Base-by-base conservation (phyloP, 2,797 vertebrate species). In the Pantherophis alleghaniensis region DNA sequence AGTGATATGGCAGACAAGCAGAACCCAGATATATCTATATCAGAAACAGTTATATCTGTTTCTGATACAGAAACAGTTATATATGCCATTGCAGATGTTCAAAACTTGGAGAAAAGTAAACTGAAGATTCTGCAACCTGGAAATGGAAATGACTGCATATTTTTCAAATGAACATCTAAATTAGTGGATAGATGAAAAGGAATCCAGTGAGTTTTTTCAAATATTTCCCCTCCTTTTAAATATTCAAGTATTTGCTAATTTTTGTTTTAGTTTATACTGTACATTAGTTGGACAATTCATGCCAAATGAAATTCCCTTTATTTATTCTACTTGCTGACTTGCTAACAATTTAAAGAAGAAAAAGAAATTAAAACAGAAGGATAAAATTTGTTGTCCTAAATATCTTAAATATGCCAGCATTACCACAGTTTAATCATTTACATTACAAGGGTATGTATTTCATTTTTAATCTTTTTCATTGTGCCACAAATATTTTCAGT, bases 301-400 rank as follows among this genome's bases (percentile, higher is more conserved):
- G 92, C 90, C 96, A 97, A 96, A 96, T 97, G 95, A 97, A 97
- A 97, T 96, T 97, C 96, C 97, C 96, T 97, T 97, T 97, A 96
- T 97, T 97, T 97, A 96, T 96, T 97, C 96, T 94, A 95, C 95
- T 95, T 97, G 96, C 95, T 94, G 51, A 47, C 96, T 95, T 96
- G 94, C 93, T 97, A 95, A 95, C 92, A 97, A 97, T 96, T 94
- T 93, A 95, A 96, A 94, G 97, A 97, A 69, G 53, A 22, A 51
- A 55, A 12, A 32, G 53, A 24, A 56, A 60, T 61, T 83, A 47
- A 61, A 89, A 66, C 6, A 79, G n/a, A 20, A 96, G 94, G 95
- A 97, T 96, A 94, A 94, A 96, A 95, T 93, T 96, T 51, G 37
- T 51, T 51, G 37, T 95, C 93, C 92, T 95, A 95, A 95, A 96